Evolutionary conservation across 2,888 invertebrate species (phyloP).

Genomic region (Carabus problematicus): DNA sequence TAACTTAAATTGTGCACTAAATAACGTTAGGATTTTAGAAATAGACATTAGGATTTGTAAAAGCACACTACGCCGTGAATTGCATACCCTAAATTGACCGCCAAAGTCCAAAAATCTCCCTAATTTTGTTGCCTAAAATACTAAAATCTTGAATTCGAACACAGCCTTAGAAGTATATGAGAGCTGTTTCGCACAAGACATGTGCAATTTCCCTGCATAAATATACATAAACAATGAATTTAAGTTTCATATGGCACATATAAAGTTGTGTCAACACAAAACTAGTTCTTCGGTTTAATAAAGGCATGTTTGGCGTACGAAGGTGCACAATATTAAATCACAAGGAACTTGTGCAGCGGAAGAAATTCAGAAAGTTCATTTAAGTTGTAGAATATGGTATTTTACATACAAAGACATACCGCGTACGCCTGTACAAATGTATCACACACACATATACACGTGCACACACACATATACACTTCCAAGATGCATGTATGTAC

Average conservation of each 20-base stretch:
- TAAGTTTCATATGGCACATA: slow-evolving; percentile 24
- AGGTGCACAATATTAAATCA: slow-evolving; percentile 39
- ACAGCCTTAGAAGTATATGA: no score
- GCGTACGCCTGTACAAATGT: neutral
- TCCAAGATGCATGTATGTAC: neutral
- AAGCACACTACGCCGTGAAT: no score
- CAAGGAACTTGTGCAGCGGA: slow-evolving; percentile 36
- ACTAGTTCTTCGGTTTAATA: neutral
- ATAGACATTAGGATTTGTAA: no score
- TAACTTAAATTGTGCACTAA: no score
- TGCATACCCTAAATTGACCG: no score
- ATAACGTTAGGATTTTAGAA: no score
- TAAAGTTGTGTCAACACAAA: slow-evolving; percentile 36
- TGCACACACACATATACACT: neutral
- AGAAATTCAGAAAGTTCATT: slow-evolving; percentile 40
- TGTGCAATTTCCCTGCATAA: slow-evolving; percentile 11
- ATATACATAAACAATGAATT: slow-evolving; percentile 34
- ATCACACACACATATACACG: neutral
- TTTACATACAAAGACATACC: slow-evolving; percentile 22
- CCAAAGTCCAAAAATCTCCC: no score
- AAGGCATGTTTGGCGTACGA: slow-evolving; percentile 5
- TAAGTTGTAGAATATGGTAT: slow-evolving; percentile 39
- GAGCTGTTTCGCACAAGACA: neutral
- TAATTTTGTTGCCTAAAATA: no score
- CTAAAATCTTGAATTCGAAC: no score